Percentiles rank a stretch among this genome's conserved stretches.
Evolutionary conservation across 2,888 invertebrate species (phyloP).

Genomic region (Balanococcus diminutus): DNA sequence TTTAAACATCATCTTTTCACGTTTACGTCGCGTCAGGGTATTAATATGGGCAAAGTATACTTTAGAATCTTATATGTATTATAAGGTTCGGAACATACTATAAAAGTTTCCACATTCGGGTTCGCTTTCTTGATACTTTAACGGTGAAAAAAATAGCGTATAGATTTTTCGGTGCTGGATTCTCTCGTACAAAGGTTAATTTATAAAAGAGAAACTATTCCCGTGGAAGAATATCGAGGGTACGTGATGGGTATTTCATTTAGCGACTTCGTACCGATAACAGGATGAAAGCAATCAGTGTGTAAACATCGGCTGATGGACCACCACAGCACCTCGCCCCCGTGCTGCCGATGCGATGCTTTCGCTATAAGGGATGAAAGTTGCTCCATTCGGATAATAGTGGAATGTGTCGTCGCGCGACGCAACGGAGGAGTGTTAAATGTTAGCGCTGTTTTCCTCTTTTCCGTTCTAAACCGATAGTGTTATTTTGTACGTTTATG

Average conservation of each 20-base stretch:
- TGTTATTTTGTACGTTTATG: slow-evolving; percentile 51
- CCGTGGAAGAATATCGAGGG: slow-evolving; percentile 54
- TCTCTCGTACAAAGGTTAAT: slow-evolving; percentile 51
- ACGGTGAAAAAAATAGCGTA: background rate
- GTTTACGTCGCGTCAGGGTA: background rate
- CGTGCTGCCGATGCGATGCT: too few relatives aligned
- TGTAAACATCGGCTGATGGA: slow-evolving; percentile 54
- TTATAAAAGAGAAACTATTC: slow-evolving; percentile 54
- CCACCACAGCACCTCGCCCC: slow-evolving; percentile 42
- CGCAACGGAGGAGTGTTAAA: slow-evolving; percentile 47
- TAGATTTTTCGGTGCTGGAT: slow-evolving; percentile 7
- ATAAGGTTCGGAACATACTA: background rate
- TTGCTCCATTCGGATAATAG: slow-evolving; percentile 45
- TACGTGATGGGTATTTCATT: slow-evolving; percentile 54
- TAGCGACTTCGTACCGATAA: slow-evolving; percentile 54
- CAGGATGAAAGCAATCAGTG: slow-evolving; percentile 55
- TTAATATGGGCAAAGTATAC: background rate
- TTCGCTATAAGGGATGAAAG: slow-evolving; percentile 48
- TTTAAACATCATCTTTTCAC: background rate
- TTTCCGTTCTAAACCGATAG: background rate
- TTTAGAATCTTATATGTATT: slow-evolving; percentile 19
- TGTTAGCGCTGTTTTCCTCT: slow-evolving; percentile 46
- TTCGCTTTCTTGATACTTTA: background rate
- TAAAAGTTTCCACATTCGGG: slow-evolving; percentile 5
- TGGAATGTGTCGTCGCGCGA: slow-evolving; percentile 24